Conservation (phyloP, 2,888 invertebrate species). For the Endotricha flammealis region DNA sequence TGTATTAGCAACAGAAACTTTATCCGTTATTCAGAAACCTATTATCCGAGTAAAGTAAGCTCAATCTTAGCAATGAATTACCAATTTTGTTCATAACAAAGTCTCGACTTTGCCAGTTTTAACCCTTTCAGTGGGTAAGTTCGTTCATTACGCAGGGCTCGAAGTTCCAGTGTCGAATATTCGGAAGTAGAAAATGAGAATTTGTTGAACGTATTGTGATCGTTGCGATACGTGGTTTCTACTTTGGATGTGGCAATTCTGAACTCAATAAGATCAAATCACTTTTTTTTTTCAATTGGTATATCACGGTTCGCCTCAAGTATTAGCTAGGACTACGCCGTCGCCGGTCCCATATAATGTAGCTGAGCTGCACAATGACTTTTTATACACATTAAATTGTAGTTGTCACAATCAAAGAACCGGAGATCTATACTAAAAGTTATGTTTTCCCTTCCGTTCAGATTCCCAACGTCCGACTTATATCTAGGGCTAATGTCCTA, state of each 20-base stretch:
- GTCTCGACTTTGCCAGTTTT: constrained; percentile 50
- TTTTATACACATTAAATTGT: no score
- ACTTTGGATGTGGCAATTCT: constrained; percentile 28
- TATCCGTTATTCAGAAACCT: constrained; percentile 39
- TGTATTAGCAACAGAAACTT: constrained; percentile 43
- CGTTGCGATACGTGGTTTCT: constrained; percentile 21
- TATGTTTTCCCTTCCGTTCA: no score
- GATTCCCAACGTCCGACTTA: no score
- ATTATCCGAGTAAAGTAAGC: constrained; percentile 43
- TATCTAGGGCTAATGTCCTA: no score
- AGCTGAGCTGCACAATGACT: no score
- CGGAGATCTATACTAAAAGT: no score
- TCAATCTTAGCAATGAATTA: constrained; percentile 57
- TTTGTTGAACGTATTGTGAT: constrained; percentile 44
- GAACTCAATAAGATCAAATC: no score
- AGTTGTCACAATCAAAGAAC: no score
- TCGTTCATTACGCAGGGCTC: constrained; percentile 50
- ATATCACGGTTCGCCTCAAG: no score
- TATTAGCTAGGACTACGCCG: no score
- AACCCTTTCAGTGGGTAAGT: constrained; percentile 58
- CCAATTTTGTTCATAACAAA: constrained; percentile 59
- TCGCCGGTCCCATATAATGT: no score
- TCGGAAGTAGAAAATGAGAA: constrained; percentile 42
- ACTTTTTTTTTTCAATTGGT: no score
- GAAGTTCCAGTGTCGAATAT: constrained; percentile 43